Percentiles rank a stretch among this genome's conserved stretches.
phyloP scores from a whole-genome alignment of 2,797 vertebrate species.

The Synaphobranchus kaupii region DNA sequence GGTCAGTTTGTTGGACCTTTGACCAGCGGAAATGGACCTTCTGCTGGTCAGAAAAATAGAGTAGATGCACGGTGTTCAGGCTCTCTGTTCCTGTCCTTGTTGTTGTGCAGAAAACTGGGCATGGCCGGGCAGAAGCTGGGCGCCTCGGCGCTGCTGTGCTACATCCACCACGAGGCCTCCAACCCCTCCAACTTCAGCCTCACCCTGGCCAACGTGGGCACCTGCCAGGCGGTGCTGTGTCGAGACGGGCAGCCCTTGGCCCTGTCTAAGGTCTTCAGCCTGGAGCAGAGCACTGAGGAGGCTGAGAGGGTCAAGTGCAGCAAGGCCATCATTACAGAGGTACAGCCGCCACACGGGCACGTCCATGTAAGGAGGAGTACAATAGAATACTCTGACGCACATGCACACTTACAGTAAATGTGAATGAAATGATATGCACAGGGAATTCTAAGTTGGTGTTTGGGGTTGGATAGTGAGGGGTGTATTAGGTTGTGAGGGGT shows the following conservation, averaged over 20 bases:
- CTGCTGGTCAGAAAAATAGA: not conserved
- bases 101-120: slow-evolving; percentile 85
- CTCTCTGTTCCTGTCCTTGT: slow-evolving; percentile 10
- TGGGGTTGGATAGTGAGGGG: not conserved
- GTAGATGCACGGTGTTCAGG: not conserved
- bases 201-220: slow-evolving; percentile 92
- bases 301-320: slow-evolving; percentile 85
- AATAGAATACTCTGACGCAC: no score
- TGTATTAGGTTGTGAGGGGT: not conserved
- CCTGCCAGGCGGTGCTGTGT: slow-evolving; percentile 89
- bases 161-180: slow-evolving; percentile 81
- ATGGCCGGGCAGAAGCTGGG: slow-evolving; percentile 96
- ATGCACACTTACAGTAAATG: no score
- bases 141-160: slow-evolving; percentile 91
- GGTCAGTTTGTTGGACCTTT: no score
- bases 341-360: slow-evolving; percentile 50
- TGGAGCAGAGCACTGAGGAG: slow-evolving; percentile 88
- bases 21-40: not conserved
- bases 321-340: slow-evolving; percentile 98
- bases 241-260: slow-evolving; percentile 83
- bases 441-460: not conserved
- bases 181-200: slow-evolving; percentile 84
- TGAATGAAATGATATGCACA: not conserved
- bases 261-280: slow-evolving; percentile 88
- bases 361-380: no score